Evolutionary conservation across 2,113 vertebrate species (phyloP).

Genomic region (Calonectris borealis): DNA sequence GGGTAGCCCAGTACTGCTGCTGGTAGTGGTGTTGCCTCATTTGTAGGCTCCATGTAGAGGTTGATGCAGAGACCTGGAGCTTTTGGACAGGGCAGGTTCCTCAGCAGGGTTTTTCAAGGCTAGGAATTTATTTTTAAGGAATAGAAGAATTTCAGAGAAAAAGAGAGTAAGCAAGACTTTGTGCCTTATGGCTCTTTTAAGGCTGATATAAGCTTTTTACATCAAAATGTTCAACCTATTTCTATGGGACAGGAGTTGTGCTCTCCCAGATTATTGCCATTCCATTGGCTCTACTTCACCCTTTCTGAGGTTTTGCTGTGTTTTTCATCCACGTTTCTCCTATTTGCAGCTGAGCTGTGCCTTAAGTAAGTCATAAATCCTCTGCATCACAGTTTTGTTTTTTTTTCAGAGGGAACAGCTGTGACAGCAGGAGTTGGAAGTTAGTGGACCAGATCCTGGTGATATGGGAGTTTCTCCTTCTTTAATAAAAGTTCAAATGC

Average conservation of each 20-base stretch:
- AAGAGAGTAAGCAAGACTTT: neutral
- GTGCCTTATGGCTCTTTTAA: neutral
- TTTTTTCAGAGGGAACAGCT: neutral
- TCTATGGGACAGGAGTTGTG: neutral
- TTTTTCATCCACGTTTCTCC: neutral
- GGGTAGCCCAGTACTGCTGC: neutral
- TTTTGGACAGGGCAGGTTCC: neutral
- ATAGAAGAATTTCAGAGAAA: too few species aligned
- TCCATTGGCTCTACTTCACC: neutral
- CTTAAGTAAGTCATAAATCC: neutral
- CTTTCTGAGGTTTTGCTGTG: neutral
- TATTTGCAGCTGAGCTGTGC: neutral
- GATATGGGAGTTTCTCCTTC: neutral
- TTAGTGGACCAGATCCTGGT: neutral
- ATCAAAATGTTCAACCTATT: neutral
- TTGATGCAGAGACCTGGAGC: neutral
- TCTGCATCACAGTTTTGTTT: neutral
- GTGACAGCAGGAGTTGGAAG: neutral
- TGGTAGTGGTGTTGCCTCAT: neutral
- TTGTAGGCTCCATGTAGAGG: neutral
- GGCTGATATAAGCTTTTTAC: neutral
- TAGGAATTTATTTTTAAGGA: neutral
- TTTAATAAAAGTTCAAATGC: neutral
- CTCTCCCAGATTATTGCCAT: neutral
- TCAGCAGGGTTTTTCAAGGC: neutral